These are phyloP conservation scores for Peromyscus polionotus DNA, from an alignment of 2,113 vertebrate species.

Conservation along the genomic window DNA sequence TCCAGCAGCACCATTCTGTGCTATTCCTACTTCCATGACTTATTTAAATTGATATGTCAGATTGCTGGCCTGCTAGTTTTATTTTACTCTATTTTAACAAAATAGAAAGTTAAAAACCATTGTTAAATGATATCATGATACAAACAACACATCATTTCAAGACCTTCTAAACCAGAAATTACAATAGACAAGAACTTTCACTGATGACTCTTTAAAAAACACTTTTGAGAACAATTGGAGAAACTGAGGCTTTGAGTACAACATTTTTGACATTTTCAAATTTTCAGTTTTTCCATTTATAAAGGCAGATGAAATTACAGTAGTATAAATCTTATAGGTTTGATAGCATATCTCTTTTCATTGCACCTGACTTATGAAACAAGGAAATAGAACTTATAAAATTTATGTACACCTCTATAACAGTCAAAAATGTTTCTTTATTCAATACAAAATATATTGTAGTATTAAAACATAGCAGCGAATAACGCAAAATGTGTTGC, in stretches of 20 bases:
- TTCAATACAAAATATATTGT: neutral
- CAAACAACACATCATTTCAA: neutral
- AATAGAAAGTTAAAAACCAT: neutral
- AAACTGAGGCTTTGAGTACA: neutral
- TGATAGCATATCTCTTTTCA: neutral
- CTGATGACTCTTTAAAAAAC: neutral
- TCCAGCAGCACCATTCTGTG: neutral
- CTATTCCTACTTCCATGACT: neutral
- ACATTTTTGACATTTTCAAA: neutral
- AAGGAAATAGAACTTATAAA: neutral
- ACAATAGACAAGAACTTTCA: neutral
- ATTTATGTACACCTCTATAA: neutral
- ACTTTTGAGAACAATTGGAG: neutral
- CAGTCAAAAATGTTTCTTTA: neutral
- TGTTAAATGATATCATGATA: neutral
- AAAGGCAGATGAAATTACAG: neutral
- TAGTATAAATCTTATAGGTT: neutral
- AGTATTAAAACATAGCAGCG: neutral
- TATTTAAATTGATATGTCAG: neutral
- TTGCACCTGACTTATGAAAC: neutral
- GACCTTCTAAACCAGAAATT: neutral
- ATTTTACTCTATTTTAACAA: neutral
- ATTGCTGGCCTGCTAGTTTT: neutral
- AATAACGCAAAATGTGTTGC: neutral
- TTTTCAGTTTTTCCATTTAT: neutral